phyloP scores from a whole-genome alignment of 2,888 invertebrate genomes.

The Thysanoteuthis rhombus region DNA sequence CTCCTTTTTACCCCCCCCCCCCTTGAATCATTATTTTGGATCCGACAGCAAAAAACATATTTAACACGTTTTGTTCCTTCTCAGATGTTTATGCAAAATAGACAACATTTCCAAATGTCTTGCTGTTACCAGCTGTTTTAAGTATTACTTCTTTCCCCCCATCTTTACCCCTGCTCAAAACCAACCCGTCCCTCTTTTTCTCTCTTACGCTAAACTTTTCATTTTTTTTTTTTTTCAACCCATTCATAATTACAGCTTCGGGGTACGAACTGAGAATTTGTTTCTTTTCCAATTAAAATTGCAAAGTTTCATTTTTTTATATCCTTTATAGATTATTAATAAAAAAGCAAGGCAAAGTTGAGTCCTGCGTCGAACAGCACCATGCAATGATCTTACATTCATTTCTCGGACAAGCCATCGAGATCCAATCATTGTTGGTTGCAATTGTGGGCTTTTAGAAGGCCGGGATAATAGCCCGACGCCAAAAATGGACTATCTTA shows the following conservation, averaged over 20 bases:
- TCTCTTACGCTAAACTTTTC: neutral
- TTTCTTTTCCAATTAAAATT: neutral
- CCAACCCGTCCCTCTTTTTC: neutral
- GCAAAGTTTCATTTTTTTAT: neutral
- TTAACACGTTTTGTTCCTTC: neutral
- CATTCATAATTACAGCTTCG: neutral
- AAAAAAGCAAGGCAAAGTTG: too few relatives aligned
- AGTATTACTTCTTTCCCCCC: neutral
- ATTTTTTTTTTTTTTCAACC: neutral
- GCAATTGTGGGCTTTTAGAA: too few relatives aligned
- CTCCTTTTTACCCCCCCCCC: neutral
- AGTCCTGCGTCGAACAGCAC: too few relatives aligned
- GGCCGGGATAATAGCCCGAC: too few relatives aligned
- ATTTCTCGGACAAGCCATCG: too few relatives aligned
- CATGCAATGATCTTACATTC: too few relatives aligned
- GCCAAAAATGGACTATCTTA: too few relatives aligned
- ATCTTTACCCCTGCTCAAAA: neutral
- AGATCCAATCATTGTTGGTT: too few relatives aligned
- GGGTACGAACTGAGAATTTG: neutral
- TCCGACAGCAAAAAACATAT: neutral
- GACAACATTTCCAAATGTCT: neutral
- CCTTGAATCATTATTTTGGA: neutral
- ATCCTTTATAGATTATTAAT: neutral
- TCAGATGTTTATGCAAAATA: neutral
- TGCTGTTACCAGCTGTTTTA: neutral